phyloP scores from a whole-genome alignment of 2,113 vertebrate genomes.

The Probosciger aterrimus region DNA sequence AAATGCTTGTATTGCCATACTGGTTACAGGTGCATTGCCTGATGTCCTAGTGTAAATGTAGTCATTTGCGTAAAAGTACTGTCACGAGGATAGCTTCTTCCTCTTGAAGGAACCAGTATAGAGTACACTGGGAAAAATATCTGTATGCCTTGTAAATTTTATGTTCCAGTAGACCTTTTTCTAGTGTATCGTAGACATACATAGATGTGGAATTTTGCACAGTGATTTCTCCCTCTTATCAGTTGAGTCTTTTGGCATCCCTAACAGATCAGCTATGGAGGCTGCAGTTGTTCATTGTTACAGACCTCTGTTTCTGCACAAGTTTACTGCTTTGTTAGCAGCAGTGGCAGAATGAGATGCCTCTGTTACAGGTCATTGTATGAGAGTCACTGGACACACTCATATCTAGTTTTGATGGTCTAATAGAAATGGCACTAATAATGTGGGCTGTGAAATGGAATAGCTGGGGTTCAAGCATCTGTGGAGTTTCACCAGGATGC shows the following conservation, averaged over 20 bases:
- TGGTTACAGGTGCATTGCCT: background rate
- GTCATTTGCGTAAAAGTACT: background rate
- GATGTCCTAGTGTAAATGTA: background rate
- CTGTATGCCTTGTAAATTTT: background rate
- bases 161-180: background rate
- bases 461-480: background rate
- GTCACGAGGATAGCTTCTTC: background rate
- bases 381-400: background rate
- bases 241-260: fast-evolving
- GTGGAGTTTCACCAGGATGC: background rate
- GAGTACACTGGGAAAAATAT: background rate
- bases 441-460: background rate
- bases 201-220: background rate
- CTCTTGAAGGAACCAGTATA: background rate
- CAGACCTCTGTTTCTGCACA: background rate
- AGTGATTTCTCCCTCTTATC: background rate
- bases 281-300: background rate
- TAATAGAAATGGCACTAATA: background rate
- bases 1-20: background rate
- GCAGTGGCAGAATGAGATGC: background rate
- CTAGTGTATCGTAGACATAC: background rate
- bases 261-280: background rate
- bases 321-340: background rate
- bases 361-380: background rate
- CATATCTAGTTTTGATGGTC: background rate